phyloP scores from a whole-genome alignment of 2,113 vertebrate genomes.

The Cavia aperea region DNA sequence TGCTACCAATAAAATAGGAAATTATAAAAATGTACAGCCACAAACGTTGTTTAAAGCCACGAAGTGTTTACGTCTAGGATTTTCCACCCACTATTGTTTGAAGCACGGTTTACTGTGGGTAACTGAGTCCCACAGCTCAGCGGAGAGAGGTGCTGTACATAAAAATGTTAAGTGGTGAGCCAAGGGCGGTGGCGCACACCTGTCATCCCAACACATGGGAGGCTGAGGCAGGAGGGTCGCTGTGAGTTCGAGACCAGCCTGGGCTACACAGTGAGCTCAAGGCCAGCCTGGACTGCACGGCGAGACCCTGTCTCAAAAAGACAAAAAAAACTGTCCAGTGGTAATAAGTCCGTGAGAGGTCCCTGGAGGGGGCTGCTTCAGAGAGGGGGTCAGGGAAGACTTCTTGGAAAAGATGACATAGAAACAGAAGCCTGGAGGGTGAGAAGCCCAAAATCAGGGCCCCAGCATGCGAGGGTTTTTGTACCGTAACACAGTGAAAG shows the following conservation, averaged over 20 bases:
- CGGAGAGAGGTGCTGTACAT: neutral
- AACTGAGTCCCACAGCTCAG: neutral
- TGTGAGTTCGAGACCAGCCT: too few species aligned
- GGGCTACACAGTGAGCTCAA: too few species aligned
- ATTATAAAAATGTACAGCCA: neutral
- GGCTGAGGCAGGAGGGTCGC: too few species aligned
- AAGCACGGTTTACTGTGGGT: neutral
- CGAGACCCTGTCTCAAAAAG: too few species aligned
- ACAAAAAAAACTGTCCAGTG: neutral
- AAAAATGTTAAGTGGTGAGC: neutral
- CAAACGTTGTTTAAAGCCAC: neutral
- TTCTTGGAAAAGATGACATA: neutral
- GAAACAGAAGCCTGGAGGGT: neutral
- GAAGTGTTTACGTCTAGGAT: neutral
- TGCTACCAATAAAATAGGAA: neutral
- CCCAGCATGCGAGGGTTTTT: neutral
- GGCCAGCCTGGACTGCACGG: too few species aligned
- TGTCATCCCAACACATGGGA: too few species aligned
- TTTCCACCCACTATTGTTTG: neutral
- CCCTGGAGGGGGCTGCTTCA: neutral
- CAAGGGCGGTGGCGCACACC: too few species aligned
- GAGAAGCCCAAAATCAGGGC: neutral
- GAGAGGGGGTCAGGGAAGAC: neutral
- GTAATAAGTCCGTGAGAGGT: neutral
- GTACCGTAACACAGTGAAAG: neutral